Base-by-base conservation (phyloP, 2,113 vertebrate genomes). In the Mus pahari region DNA sequence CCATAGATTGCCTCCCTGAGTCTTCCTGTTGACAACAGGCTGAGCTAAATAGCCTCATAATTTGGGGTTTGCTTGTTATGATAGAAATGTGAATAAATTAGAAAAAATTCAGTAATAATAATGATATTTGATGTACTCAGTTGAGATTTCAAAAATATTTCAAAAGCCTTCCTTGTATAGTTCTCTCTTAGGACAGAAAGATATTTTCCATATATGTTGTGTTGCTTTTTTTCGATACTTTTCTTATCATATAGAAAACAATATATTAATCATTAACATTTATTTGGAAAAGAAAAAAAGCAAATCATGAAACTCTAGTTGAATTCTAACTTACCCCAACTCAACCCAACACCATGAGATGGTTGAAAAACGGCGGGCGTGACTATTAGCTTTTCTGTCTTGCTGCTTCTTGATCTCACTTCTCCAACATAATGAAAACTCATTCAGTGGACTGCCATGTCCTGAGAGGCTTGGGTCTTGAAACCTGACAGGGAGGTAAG, bases 1-100 rank as follows among this genome's bases (percentile, higher is more conserved):
- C 97, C 98, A 97, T 98, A 98, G 97, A 97, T 98, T 92, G 93
- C 98, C 94, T 97, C 96, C 97, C 96, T 78, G 92, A 98, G 95
- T 94, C 68, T 95, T 94, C 97, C 97, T 97, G 96, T 99, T 99
- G 99, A 98, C 97, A 98, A 98, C 95, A 97, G 96, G 88, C 75
- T 98, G 97, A 90, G 77, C 96, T 97, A 98, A 97, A 97, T 96
- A 97, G 81, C 90, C 98, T 97, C 97, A 88, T 98, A 97, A 98
- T 98, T 98, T 84, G 98, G 89, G 50, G 97, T 97, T 75, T 98
- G 90, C 98, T 98, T 98, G 92, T 98, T 98, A 89, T 84, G 79
- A 92, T 68, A 93, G 97, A 97, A 98, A 92, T 97, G 89, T 94
- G 97, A 98, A 95, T 94, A 88, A 98, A 98, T 97, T 0, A 48